Conservation (phyloP, 2,797 vertebrate genomes). For the Melopsittacus undulatus region DNA sequence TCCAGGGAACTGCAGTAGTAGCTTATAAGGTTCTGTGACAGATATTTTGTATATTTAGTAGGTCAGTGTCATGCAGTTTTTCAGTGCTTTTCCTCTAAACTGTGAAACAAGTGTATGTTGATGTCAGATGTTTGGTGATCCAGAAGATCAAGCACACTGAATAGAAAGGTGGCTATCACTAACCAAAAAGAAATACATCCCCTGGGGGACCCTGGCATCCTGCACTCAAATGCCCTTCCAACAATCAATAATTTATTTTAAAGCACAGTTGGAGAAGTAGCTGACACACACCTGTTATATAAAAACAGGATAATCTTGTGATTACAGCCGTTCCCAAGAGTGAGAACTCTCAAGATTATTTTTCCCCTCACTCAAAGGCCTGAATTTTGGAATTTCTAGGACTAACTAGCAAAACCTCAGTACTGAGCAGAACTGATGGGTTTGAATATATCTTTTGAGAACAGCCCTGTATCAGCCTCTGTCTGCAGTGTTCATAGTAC, state of each 20-base stretch:
- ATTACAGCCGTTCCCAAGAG: not conserved
- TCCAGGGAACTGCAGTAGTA: not conserved
- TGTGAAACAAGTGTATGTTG: not conserved
- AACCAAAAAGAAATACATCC: not conserved
- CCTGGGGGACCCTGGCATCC: not conserved
- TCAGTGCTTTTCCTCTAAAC: not conserved
- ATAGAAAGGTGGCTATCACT: not conserved
- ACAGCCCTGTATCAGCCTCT: not conserved
- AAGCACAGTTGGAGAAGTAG: not conserved
- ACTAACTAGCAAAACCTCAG: not conserved
- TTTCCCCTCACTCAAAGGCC: not conserved
- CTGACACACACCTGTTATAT: not conserved
- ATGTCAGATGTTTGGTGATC: not conserved
- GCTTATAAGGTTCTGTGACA: not conserved
- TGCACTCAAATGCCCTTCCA: not conserved
- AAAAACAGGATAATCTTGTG: not conserved
- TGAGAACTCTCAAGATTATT: not conserved
- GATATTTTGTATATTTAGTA: constrained; percentile 11
- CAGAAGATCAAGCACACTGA: not conserved
- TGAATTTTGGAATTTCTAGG: not conserved
- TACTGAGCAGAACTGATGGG: not conserved
- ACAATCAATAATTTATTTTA: not conserved
- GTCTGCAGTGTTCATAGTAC: not conserved
- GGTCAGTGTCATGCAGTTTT: not conserved
- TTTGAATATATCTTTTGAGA: not conserved